Evolutionary conservation across 1,140 invertebrate species (phyloP), one percentile per base, ranked within the genome.

Genomic region (Plectrocnemia conspersa): DNA sequence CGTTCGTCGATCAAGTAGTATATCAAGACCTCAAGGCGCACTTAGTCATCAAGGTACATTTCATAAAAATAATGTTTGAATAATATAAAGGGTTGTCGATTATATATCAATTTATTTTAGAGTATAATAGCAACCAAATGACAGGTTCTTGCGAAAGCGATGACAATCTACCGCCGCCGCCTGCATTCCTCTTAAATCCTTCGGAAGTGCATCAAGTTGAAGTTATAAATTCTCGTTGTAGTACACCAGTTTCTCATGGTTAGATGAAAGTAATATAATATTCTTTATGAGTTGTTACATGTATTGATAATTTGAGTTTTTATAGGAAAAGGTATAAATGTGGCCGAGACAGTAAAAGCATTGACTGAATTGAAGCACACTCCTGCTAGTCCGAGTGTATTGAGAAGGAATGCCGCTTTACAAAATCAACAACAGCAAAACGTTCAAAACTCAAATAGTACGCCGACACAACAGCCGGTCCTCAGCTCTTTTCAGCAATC

Each of bases 271-370:
- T n/a, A n/a, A n/a, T n/a, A n/a, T n/a, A n/a, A n/a, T n/a, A n/a
- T n/a, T n/a, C n/a, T n/a, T n/a, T n/a, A n/a, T n/a, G n/a, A n/a
- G n/a, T n/a, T n/a, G n/a, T n/a, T n/a, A n/a, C n/a, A n/a, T n/a
- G n/a, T n/a, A n/a, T n/a, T n/a, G n/a, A n/a, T n/a, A n/a, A 25
- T 25, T 49, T 22, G 10, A 18, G 40, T 56, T 44, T 54, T 45
- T 49, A 25, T 21, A 46, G 55, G 50, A 2, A 61, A 59, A 53
- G 58, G 63, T 15, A 74, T 72, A 41, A 86, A 83, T 64, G 89
- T 93, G n/a, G 88, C 88, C 2, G 89, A 92, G 69, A 89, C 89
- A 1, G 88, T 93, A 9, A 86, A 88, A 66, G 88, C 86, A 16
- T 68, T 93, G 49, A 91, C 88, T 0, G 88, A 91, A 66, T 69